Base-by-base conservation (phyloP, 2,888 invertebrate species). In the Prosopocoilus inquinatus region DNA sequence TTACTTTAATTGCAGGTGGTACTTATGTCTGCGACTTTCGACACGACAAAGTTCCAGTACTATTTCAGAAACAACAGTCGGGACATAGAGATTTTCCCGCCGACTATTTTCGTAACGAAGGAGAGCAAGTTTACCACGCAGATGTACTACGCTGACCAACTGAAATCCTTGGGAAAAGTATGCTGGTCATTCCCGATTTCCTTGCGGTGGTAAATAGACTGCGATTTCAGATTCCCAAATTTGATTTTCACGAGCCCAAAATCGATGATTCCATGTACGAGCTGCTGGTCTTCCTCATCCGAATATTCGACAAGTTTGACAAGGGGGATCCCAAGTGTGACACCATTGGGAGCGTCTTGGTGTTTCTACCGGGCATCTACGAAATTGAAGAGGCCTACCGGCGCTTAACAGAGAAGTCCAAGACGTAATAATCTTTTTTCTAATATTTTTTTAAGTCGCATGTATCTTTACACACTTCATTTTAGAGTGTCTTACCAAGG, bases 1-100 rank as follows among this genome's bases (percentile, higher is more conserved):
- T 38, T n/a, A 2, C n/a, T 11, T 79, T 5, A 70, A 60, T 67
- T 76, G 39, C 68, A 84, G 83, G 75, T 91, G 0, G 82, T 97
- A 48, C 79, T 97, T 2, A 97, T 97, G 96, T 96, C 96, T 0
- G 97, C 97, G 0, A 96, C 97, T 1, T 88, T 96, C 66, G 85
- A 94, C 69, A 82, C 87, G 0, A 76, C 82, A 2, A 81, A 82
- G 59, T 93, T 93, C 77, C 81, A 86, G 0, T 73, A 84, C 28
- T 94, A 94, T 62, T 78, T 87, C 70, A 75, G 79, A 11, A 71
- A 76, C 2, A 79, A 80, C 1, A 67, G 74, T 9, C 61, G 67
- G 39, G 67, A 68, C 13, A 64, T 69, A 13, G 66, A 75, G 35
- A 65, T 75, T 9, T 75, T 78, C 9, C 84, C 86, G 0, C 88